phyloP scores from a whole-genome alignment of 2,888 invertebrate species.

The Pheosia tremula region DNA sequence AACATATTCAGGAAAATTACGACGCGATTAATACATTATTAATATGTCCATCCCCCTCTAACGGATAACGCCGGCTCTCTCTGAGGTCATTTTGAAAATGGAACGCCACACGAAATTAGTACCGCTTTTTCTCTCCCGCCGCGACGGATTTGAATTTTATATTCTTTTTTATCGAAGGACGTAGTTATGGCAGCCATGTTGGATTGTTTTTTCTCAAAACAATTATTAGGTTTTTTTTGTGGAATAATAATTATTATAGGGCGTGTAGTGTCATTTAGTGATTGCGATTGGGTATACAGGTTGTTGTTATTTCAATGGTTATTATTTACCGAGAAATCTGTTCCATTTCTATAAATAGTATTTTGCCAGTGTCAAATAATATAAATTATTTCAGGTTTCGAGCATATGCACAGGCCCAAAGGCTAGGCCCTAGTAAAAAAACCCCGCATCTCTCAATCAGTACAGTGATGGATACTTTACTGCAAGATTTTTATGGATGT shows the following conservation, averaged over 20 bases:
- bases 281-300: slow-evolving; percentile 33
- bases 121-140: slow-evolving; percentile 79
- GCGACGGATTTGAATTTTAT: slow-evolving; percentile 72
- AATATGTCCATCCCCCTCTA: slow-evolving; percentile 49
- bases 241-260: slow-evolving; percentile 52
- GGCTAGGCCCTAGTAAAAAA: too few relatives aligned
- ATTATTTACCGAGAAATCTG: too few relatives aligned
- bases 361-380: too few relatives aligned
- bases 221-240: slow-evolving; percentile 40
- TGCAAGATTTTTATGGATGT: too few relatives aligned
- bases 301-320: neutral
- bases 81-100: slow-evolving; percentile 72
- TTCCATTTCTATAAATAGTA: too few relatives aligned
- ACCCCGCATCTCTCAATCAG: too few relatives aligned
- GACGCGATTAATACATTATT: slow-evolving; percentile 81
- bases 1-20: slow-evolving; percentile 77
- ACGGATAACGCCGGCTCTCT: slow-evolving; percentile 39
- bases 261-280: slow-evolving; percentile 41
- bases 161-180: slow-evolving; percentile 67
- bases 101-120: slow-evolving; percentile 78
- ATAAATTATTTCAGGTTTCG: too few relatives aligned
- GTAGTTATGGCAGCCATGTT: slow-evolving; percentile 66
- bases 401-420: too few relatives aligned
- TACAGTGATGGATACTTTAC: too few relatives aligned
- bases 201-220: slow-evolving; percentile 61